Percentiles rank a stretch among this genome's conserved stretches.
Evolutionary conservation across 2,113 vertebrate genomes (phyloP).

Genomic region (Odobenus rosmarus): DNA sequence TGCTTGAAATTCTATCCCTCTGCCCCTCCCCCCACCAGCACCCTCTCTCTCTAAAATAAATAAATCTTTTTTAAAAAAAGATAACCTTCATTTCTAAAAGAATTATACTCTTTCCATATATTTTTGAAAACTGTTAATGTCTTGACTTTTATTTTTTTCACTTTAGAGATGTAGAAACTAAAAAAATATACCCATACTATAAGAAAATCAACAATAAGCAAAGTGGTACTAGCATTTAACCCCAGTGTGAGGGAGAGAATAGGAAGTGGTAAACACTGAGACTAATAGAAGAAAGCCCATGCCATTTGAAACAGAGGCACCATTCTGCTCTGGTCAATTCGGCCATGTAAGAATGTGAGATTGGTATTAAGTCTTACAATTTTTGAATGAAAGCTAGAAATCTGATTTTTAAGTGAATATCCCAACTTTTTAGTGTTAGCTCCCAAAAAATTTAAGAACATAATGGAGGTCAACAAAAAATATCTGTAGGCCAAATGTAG

Average conservation of each 20-base stretch:
- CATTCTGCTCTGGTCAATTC: neutral
- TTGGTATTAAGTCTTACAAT: neutral
- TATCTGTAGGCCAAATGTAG: neutral
- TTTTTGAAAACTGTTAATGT: neutral
- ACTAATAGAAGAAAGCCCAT: neutral
- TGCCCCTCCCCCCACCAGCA: neutral
- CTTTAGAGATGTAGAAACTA: neutral
- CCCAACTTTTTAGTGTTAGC: neutral
- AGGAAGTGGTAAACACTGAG: neutral
- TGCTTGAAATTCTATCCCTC: neutral
- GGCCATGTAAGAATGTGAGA: neutral
- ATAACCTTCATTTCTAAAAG: neutral
- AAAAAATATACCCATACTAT: neutral
- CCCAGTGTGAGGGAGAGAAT: neutral
- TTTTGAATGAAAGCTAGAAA: neutral
- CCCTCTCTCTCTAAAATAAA: neutral
- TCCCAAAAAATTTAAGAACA: neutral
- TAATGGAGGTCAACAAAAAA: neutral
- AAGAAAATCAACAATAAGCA: neutral
- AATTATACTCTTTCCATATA: neutral
- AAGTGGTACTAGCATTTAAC: neutral
- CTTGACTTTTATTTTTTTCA: neutral
- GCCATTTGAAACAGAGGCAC: neutral
- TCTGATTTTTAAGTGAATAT: slow-evolving; percentile 13
- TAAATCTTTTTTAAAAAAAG: neutral